Evolutionary conservation across 1,140 invertebrate genomes (phyloP), one percentile per base, ranked within the genome.

Genomic region (Penaeus indicus): DNA sequence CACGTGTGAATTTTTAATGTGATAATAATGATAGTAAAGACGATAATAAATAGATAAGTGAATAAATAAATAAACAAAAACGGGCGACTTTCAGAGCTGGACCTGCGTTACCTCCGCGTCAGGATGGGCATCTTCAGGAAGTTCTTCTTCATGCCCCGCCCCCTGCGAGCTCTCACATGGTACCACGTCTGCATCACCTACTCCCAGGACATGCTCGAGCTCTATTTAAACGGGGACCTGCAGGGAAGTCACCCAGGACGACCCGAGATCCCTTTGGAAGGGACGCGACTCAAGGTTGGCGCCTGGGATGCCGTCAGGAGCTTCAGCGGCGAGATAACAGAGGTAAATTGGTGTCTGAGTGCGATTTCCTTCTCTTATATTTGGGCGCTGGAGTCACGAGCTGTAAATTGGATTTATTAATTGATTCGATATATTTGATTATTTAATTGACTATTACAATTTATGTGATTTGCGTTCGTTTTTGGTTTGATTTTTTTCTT

Each of bases 111-210:
- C 86, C 82, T 90, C 78, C 82, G 86, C 21, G 90, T 90, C 25
- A 85, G 86, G 0, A 54, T 90, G 75, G 83, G 69, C 38, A 85
- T 85, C 21, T 86, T 90, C 83, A 72, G 90, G 1, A 83, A 86
- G 0, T 90, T 88, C 78, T 83, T 88, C 78, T 88, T 85, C 62
- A 78, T 88, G 62, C 88, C 69, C 25, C 13, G 42, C 42, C 79
- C 77, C 16, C 84, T 90, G 13, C 72, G 87, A 38, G 90, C 90
- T 0, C 86, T 90, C 32, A 90, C 90, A 8, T 90, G 90, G 90
- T 86, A 90, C 27, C 90, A 90, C 83, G 78, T 90, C 22, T 90
- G 90, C 62, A 42, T 90, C 47, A 90, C 90, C 25, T 80, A 82
- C 77, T 83, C 80, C 11, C 54, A 82, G 63, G 83, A 78, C 21